Percentiles rank a stretch among this genome's conserved stretches.
Evolutionary conservation across 2,797 vertebrate genomes (phyloP).

Genomic region (Tapera naevia): DNA sequence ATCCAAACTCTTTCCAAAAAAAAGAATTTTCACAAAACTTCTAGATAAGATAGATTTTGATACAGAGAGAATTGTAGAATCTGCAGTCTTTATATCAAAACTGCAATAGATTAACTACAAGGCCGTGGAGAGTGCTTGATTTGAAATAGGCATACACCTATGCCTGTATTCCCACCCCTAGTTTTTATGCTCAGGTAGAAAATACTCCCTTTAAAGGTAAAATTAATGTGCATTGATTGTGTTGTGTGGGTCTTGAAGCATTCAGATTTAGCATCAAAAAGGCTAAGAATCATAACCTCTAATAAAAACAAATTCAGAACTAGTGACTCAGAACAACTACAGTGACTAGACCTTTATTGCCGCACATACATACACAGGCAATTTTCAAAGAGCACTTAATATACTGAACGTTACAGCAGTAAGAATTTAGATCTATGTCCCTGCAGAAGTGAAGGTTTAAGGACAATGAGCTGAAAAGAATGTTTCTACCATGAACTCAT

Average conservation of each 20-base stretch:
- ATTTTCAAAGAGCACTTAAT: background rate
- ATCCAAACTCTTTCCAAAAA: background rate
- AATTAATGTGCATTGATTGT: background rate
- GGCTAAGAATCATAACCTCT: background rate
- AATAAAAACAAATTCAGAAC: background rate
- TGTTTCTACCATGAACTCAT: background rate
- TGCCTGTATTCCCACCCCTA: background rate
- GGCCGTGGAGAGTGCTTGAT: background rate
- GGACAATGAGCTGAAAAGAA: background rate
- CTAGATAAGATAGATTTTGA: background rate
- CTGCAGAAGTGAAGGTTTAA: background rate
- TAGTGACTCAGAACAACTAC: background rate
- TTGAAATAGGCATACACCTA: background rate
- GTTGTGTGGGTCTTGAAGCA: background rate
- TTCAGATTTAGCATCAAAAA: background rate
- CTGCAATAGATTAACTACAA: background rate
- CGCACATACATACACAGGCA: background rate
- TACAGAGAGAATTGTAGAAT: background rate
- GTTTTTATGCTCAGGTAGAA: background rate
- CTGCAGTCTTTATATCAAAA: background rate
- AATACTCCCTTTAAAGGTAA: background rate
- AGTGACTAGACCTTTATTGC: background rate
- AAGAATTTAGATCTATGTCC: background rate
- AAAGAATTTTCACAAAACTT: background rate
- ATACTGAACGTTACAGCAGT: background rate